Evolutionary conservation across 2,797 vertebrate species (phyloP), one percentile per base, ranked within the genome.

Genomic region (Hippoglossus hippoglossus): DNA sequence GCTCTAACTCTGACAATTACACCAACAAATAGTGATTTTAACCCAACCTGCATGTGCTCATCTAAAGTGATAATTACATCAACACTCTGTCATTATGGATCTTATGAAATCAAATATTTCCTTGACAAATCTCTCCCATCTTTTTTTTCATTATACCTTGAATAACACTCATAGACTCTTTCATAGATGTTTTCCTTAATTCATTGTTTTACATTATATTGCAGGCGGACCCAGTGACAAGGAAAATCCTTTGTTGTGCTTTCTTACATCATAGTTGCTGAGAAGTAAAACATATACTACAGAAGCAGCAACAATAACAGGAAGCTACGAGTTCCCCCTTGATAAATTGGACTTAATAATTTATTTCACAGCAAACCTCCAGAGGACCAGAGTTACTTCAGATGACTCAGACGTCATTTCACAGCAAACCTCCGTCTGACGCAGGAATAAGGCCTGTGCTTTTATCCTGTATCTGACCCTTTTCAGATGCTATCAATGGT

Each of bases 261-360:
- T 47, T 54, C 7, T 24, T 28, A n/a, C 6, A 36, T 21, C 28
- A 34, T 44, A 31, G 50, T 54, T 51, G 13, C 56, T 52, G n/a
- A 22, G 18, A 46, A 1, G 12, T 1, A 62, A 19, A 21, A 62
- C 26, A 54, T 25, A n/a, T 25, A 50, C 16, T 34, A 16, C 4
- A 18, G 24, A 25, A 18, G 6, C n/a, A 19, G 26, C 11, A 22
- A 58, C 41, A 47, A 44, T 31, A 63, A 60, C 54, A 59, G 39
- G 47, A 57, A 72, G 18, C 6, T 34, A 19, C 3, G 10, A 47
- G 36, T 75, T 71, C 62, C 34, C 34, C 36, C 10, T 12, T 44
- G 25, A 70, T 44, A 6, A 28, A 19, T 26, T 54, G 34, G 36
- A 21, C 8, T 41, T 15, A 5, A 6, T 36, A 39, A 34, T n/a